Evolutionary conservation across 2,113 vertebrate species (phyloP).

Genomic region (Puntigrus tetrazona): DNA sequence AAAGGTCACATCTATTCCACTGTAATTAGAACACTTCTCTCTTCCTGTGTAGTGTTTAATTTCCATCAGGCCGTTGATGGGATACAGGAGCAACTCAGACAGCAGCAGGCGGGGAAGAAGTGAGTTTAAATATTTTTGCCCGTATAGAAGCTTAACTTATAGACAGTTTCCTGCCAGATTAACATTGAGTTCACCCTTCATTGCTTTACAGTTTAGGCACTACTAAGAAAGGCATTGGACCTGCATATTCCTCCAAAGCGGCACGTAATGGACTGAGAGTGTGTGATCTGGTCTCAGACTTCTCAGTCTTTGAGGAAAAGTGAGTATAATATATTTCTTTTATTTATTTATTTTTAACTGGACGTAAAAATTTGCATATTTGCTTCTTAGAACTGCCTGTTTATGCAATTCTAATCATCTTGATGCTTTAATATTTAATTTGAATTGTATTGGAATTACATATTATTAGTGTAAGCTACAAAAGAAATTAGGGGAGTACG

Average conservation of each 20-base stretch:
- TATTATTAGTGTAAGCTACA: too few relatives aligned
- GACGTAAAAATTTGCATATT: not conserved
- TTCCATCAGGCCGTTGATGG: conserved; percentile 82
- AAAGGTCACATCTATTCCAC: not conserved
- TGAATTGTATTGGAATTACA: not conserved
- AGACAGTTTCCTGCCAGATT: not conserved
- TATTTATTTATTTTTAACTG: not conserved
- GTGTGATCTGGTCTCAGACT: conserved; percentile 80
- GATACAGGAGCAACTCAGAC: conserved; percentile 80
- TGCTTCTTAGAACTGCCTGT: not conserved
- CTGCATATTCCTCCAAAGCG: conserved; percentile 83
- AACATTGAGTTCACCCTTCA: not conserved
- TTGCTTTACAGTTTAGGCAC: conserved; percentile 76
- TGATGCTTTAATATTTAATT: not conserved
- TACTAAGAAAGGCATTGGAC: conserved; percentile 83
- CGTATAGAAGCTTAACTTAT: not conserved
- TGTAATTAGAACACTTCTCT: not conserved
- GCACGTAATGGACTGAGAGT: conserved; percentile 79
- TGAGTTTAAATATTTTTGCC: conserved; percentile 53
- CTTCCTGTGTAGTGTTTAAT: conserved; percentile 74
- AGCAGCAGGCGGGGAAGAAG: conserved; percentile 81
- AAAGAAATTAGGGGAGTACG: too few relatives aligned
- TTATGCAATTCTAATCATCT: not conserved
- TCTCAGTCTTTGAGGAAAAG: conserved; percentile 79
- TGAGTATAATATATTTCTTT: conserved; percentile 59